Evolutionary conservation across 2,888 invertebrate species (phyloP).

Genomic region (Callosobruchus maculatus): DNA sequence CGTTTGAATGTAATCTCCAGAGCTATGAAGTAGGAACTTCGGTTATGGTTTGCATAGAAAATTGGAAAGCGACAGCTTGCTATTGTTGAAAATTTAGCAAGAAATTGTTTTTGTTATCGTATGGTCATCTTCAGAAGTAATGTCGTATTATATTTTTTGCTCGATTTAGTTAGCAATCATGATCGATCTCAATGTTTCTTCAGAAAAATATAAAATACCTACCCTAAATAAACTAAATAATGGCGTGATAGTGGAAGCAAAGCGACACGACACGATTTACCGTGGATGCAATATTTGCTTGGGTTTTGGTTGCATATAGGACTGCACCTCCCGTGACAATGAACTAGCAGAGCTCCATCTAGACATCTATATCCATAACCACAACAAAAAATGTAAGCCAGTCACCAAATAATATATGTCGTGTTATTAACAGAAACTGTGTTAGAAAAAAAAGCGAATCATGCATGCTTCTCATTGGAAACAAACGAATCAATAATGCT

Average conservation of each 20-base stretch:
- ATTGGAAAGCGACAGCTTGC: too few relatives aligned
- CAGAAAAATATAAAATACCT: not conserved
- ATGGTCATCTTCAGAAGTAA: too few relatives aligned
- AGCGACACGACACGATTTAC: not conserved
- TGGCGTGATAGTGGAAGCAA: not conserved
- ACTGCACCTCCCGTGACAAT: slow-evolving; percentile 59
- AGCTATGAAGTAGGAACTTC: too few relatives aligned
- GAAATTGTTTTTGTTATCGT: too few relatives aligned
- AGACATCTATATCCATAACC: slow-evolving; percentile 57
- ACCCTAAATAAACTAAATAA: not conserved
- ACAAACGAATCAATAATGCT: too few relatives aligned
- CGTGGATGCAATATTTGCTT: not conserved
- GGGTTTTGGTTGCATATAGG: slow-evolving; percentile 54
- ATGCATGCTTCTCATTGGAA: not conserved
- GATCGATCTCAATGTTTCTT: not conserved
- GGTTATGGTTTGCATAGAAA: too few relatives aligned
- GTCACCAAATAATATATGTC: slow-evolving; percentile 22
- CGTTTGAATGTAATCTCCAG: too few relatives aligned
- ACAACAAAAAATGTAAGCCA: slow-evolving; percentile 44
- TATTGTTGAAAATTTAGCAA: too few relatives aligned
- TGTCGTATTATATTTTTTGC: too few relatives aligned
- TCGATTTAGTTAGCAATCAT: too few relatives aligned
- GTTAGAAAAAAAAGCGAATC: not conserved
- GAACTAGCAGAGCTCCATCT: slow-evolving; percentile 63
- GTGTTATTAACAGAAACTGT: not conserved